Conservation (phyloP, 2,113 vertebrate species). For the Eptatretus burgeri region DNA sequence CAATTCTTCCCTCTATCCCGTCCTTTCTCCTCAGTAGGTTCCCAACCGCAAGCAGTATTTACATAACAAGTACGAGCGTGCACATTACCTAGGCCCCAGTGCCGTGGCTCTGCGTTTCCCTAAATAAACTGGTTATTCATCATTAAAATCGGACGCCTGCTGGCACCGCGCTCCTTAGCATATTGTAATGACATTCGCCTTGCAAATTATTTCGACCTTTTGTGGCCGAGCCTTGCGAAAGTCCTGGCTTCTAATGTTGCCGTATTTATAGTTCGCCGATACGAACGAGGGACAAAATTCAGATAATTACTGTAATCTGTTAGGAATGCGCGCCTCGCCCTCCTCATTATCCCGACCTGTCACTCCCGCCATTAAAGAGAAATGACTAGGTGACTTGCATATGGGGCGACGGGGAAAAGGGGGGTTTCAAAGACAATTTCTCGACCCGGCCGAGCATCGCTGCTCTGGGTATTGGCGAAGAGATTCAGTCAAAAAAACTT, state of each 20-base stretch:
- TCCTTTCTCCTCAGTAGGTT: too few relatives aligned
- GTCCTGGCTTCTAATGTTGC: not conserved
- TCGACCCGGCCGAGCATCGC: too few relatives aligned
- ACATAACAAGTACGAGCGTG: not conserved
- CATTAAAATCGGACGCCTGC: slow-evolving; percentile 5
- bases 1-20: too few relatives aligned
- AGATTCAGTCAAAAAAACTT: too few relatives aligned
- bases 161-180: not conserved
- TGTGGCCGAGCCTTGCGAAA: slow-evolving; percentile 1
- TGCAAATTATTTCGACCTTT: slow-evolving; percentile 6
- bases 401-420: too few relatives aligned
- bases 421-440: too few relatives aligned
- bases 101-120: not conserved
- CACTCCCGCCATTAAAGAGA: too few relatives aligned
- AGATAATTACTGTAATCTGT: slow-evolving; percentile 6
- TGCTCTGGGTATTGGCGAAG: too few relatives aligned
- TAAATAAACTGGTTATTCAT: slow-evolving; percentile 6
- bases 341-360: too few relatives aligned
- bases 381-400: too few relatives aligned
- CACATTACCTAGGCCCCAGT: not conserved
- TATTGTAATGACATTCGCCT: slow-evolving; percentile 7
- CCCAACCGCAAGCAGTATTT: slow-evolving; percentile 4
- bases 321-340: not conserved
- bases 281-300: slow-evolving; percentile 1
- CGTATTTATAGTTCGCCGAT: not conserved